Base-by-base conservation (phyloP, 2,113 vertebrate genomes). In the Hydropotes inermis region DNA sequence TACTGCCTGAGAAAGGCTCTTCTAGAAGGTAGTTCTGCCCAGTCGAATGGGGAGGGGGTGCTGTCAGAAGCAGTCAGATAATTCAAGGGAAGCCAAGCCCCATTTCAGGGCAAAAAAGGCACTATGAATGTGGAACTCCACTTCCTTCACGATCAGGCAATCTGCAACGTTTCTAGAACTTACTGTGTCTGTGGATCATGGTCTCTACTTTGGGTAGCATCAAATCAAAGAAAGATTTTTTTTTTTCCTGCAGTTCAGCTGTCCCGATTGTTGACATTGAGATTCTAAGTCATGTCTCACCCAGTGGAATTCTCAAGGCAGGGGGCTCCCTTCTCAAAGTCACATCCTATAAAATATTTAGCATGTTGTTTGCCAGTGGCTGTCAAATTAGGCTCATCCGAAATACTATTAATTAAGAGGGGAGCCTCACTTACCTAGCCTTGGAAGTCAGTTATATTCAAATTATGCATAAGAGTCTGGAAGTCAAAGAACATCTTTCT, bases 321-420 rank as follows among this genome's bases (percentile, higher is more conserved):
- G 23, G 33, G 2, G 52, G 39, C 70, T 98, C 81, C 97, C 57
- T 81, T 70, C 96, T 96, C 86, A 67, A 55, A 96, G 82, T 91
- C 97, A 96, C 39, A 79, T 84, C 85, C 81, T 55, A 96, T 95
- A 58, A 97, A 79, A 84, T 83, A 93, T 61, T 95, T 94, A 86
- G 61, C 96, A 99, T 98, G 98, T 97, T 98, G 97, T 85, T 36
- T 98, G 98, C 98, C 97, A 55, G 89, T 95, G 98, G 98, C 98
- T 99, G 98, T 98, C 98, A 99, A 99, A 99, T 99, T 98, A 99
- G 98, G 98, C 98, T 99, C 88, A 87, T 99, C 97, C 99, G 97
- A 99, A 99, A 99, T 98, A 98, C 98, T 98, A 85, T 74, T 99
- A 99, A 99, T 99, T 99, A 99, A 99, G 98, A 99, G 98, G 98